A percentile compares a stretch with the other conserved stretches of the same genome.
Conservation (phyloP, 2,113 vertebrate species). For the Ailuropoda melanoleuca region DNA sequence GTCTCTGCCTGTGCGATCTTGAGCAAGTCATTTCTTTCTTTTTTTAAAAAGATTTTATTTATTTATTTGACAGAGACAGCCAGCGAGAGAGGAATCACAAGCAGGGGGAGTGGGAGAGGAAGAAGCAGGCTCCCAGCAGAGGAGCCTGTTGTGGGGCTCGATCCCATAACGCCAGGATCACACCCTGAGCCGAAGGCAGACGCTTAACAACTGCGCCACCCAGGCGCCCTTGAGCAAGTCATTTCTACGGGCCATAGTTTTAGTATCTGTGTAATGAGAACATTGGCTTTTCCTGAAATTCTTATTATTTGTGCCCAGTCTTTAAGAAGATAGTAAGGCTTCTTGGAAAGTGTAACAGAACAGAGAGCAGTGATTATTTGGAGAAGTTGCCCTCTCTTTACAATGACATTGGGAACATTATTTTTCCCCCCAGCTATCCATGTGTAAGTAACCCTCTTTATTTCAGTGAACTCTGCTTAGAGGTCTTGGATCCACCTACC, state of each 20-base stretch:
- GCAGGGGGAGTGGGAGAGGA: no score
- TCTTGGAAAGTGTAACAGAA: conserved; percentile 10
- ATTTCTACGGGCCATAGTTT: background rate
- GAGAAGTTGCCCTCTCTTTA: conserved; percentile 7
- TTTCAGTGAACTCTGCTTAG: background rate
- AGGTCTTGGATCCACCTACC: background rate
- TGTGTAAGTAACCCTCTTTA: background rate
- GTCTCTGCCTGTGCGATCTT: background rate
- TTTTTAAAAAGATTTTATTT: no score
- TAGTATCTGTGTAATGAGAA: background rate
- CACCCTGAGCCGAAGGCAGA: no score
- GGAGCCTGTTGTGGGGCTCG: no score
- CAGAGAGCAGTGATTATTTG: background rate
- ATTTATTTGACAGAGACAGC: no score
- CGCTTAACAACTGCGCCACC: no score
- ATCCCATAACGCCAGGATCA: no score
- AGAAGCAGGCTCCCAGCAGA: no score
- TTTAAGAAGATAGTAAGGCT: conserved; percentile 36
- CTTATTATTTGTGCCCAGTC: background rate
- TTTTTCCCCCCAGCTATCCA: background rate
- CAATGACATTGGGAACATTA: background rate
- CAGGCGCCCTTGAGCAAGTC: background rate
- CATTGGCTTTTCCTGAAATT: conserved; percentile 43
- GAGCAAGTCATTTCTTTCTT: background rate
- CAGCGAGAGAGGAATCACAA: no score